Conservation (phyloP, 2,888 invertebrate genomes). For the Pteria penguin region DNA sequence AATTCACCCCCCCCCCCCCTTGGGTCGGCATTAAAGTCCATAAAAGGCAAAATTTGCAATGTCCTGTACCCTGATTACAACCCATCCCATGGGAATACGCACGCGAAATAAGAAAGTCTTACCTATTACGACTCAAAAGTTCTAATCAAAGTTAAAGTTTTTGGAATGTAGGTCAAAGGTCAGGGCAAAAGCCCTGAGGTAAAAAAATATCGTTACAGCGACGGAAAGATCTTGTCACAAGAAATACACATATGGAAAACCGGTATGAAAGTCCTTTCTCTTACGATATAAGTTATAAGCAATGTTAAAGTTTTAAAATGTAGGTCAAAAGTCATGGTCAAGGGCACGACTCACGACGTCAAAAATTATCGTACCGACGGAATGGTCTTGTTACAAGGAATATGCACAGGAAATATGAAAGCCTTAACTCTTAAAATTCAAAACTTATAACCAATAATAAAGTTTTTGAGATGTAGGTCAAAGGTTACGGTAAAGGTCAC, state of each 20-base stretch:
- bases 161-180: neutral
- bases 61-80: too few species aligned
- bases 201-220: neutral
- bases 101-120: neutral
- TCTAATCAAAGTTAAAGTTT: neutral
- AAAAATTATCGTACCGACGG: neutral
- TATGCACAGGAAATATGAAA: neutral
- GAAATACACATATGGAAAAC: neutral
- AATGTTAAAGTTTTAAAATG: neutral
- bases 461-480: neutral
- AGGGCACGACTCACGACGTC: too few species aligned
- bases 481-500: too few species aligned
- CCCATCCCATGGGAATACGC: neutral
- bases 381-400: neutral
- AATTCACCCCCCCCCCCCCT: too few species aligned
- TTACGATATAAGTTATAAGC: neutral
- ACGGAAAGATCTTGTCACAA: neutral
- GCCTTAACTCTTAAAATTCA: neutral
- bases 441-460: neutral
- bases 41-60: too few species aligned
- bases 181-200: neutral
- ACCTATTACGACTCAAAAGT: neutral
- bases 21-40: too few species aligned
- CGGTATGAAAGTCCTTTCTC: neutral
- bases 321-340: neutral